A percentile compares a stretch with the other conserved stretches of the same genome.
phyloP scores from a whole-genome alignment of 2,888 invertebrate species.

The Drosophila flavopinicola region DNA sequence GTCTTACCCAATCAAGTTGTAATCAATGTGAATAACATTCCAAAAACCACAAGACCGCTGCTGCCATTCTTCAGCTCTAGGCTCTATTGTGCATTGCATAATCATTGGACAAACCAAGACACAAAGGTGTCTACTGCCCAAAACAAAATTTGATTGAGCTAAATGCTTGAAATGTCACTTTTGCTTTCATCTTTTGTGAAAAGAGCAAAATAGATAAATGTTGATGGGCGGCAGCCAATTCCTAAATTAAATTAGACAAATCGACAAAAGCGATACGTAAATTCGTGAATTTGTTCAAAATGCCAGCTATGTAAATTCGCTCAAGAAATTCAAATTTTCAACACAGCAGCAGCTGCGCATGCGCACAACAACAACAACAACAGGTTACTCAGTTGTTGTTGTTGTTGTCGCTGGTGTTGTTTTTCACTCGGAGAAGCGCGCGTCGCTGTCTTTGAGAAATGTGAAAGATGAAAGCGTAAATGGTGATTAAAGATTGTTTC shows the following conservation, averaged over 20 bases:
- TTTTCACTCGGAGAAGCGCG: conserved; percentile 51
- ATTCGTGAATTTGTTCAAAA: conserved; percentile 47
- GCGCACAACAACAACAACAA: conserved; percentile 33
- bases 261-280: conserved; percentile 57
- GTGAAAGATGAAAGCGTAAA: conserved; percentile 80
- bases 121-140: conserved; percentile 33
- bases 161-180: conserved; percentile 65
- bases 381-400: conserved; percentile 46
- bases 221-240: conserved; percentile 46
- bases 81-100: conserved; percentile 35
- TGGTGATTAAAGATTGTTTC: conserved; percentile 80
- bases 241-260: conserved; percentile 73
- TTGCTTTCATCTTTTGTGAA: conserved; percentile 75
- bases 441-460: conserved; percentile 70
- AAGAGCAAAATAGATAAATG: conserved; percentile 40
- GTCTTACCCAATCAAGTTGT: conserved; percentile 32
- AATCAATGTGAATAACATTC: conserved; percentile 48
- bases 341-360: conserved; percentile 53
- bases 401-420: conserved; percentile 40
- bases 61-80: conserved; percentile 37
- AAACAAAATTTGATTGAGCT: conserved; percentile 2
- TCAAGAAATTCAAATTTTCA: conserved; percentile 66
- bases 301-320: conserved; percentile 70
- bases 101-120: conserved; percentile 29
- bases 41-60: conserved; percentile 29